phyloP scores from a whole-genome alignment of 2,113 vertebrate genomes.

The Hemiscyllium ocellatum region DNA sequence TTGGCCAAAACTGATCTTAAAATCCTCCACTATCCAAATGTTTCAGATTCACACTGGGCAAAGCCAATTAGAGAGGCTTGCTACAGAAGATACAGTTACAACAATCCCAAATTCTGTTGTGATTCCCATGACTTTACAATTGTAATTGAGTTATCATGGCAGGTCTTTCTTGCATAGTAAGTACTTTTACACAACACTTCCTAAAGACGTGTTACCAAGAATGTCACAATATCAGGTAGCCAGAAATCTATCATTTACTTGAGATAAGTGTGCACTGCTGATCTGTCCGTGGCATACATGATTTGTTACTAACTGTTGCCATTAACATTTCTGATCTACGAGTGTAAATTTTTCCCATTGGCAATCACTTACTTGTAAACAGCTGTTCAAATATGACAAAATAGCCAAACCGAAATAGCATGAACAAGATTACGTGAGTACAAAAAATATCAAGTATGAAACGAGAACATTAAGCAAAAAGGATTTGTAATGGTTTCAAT shows the following conservation, averaged over 20 bases:
- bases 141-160: conserved; percentile 48
- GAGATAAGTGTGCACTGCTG: not conserved
- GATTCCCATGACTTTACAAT: conserved; percentile 39
- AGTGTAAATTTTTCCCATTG: conserved; percentile 3
- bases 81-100: not conserved
- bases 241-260: not conserved
- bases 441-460: conserved; percentile 19
- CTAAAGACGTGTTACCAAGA: not conserved
- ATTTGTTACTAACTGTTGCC: conserved; percentile 9
- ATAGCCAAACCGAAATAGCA: conserved; percentile 7
- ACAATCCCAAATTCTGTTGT: conserved; percentile 17
- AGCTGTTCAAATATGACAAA: conserved; percentile 27
- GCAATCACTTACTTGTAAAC: conserved; percentile 24
- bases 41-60: not conserved
- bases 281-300: not conserved
- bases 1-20: conserved; percentile 11
- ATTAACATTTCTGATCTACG: not conserved
- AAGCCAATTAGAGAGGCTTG: fast-evolving
- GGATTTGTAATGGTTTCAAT: conserved; percentile 28
- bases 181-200: not conserved
- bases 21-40: conserved; percentile 30
- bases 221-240: not conserved
- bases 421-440: conserved; percentile 11
- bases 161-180: conserved; percentile 36
- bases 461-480: conserved; percentile 19